Base-by-base conservation (phyloP, 2,888 invertebrate genomes). In the Ischnura elegans region DNA sequence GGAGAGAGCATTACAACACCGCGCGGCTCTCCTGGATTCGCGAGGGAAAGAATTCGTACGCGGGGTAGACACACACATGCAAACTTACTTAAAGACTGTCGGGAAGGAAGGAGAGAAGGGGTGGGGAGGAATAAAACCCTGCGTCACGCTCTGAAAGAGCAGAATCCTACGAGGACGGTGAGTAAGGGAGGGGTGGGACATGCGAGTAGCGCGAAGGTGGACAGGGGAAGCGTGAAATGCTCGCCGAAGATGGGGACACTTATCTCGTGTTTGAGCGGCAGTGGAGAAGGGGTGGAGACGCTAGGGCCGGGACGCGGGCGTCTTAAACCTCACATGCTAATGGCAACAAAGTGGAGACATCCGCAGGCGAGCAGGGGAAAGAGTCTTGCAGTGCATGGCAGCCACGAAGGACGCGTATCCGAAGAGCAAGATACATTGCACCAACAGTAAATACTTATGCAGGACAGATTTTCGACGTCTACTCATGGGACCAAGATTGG, bases 271-370 rank as follows among this genome's bases (percentile, higher is more conserved):
- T 90, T 55, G 90, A 90, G 90, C n/a, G 90, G 76, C 76, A 36
- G 2, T 36, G 76, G 55, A 43, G 61, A 21, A 8, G 61, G 25
- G 61, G 87, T 36, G 51, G 51, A 8, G 51, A 8, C 16, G 51
- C 47, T 47, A 8, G 29, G 36, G 51, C 51, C 3, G 61, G 3
- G 61, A 21, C 16, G 6, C 61, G 25, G 76, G 25, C 1, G 61
- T 90, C 90, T 90, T 90, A 90, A 90, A 90, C 90, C 61, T 43
- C 90, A 45, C 90, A 90, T 90, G 90, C 90, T 90, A 90, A 90
- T 90, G 90, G 90, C 43, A n/a, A n/a, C n/a, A 55, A 29, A 42
- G 21, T 29, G 87, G 51, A 51, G 55, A 51, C 25, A 25, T n/a
- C n/a, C n/a, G 90, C 43, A 43, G 36, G 61, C 25, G 42, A 51